Base-by-base conservation (phyloP, 2,113 vertebrate species). In the Proterorhinus semilunaris region DNA sequence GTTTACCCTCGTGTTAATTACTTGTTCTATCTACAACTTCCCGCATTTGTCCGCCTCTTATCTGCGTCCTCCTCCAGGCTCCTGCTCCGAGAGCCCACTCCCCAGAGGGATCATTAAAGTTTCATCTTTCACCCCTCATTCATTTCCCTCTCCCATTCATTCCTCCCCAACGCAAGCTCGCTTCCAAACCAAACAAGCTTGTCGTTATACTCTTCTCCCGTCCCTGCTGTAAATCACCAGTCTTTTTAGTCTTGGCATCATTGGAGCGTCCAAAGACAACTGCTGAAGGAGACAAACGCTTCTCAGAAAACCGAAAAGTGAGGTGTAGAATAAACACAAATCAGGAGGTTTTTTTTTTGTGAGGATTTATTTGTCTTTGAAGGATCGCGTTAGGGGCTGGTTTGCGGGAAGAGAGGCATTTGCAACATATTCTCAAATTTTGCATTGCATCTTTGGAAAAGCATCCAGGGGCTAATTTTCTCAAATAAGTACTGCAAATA, bases 91-190 rank as follows among this genome's bases (percentile, higher is more conserved):
- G 55, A 77, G 73, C 76, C 10, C 71, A 83, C 83, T 89, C 89
- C 89, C 89, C 71, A 73, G 87, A 80, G 87, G 82, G 89, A 85
- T 89, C 83, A 89, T 90, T 90, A 90, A 88, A 86, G 87, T 87
- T 87, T 89, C 84, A 82, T 89, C 83, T 90, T 88, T 90, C 84
- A 87, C 81, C 85, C 78, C 83, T 88, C 73, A 72, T 84, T 88
- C 85, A 75, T 85, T 85, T 73, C 73, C 72, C 71, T 74, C 69
- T 74, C 27, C 73, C 66, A 71, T 71, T 86, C 81, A 76, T 80
- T 80, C 84, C 83, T 83, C 75, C 71, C 76, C 4, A 69, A 74
- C 63, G 65, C 72, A 68, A 69, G 65, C 66, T 77, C 10, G 11
- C 69, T 85, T 58, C 86, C 84, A 87, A 91, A 81, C 81, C 83